Evolutionary conservation across 2,113 vertebrate genomes (phyloP).

Genomic region (Platichthys flesus): DNA sequence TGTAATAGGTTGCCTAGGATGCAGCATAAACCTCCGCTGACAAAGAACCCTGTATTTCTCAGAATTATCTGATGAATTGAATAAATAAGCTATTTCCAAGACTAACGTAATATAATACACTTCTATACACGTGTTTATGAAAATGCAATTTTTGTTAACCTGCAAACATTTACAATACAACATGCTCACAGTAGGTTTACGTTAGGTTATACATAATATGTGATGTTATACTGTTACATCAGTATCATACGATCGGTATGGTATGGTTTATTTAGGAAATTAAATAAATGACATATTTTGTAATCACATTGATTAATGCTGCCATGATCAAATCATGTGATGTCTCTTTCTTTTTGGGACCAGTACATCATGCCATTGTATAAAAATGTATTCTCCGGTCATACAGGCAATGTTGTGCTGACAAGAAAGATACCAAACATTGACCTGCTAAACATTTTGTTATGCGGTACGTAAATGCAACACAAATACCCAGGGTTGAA

Average conservation of each 20-base stretch:
- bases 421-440: too few relatives aligned
- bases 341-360: too few relatives aligned
- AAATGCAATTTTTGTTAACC: too few relatives aligned
- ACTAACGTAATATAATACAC: constrained; percentile 24
- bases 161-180: constrained; percentile 11
- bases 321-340: too few relatives aligned
- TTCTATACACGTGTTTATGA: neutral
- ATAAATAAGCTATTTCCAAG: constrained; percentile 38
- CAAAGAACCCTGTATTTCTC: constrained; percentile 41
- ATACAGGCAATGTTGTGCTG: too few relatives aligned
- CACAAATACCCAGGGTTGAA: too few relatives aligned
- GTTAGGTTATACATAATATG: neutral
- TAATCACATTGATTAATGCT: neutral
- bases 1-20: constrained; percentile 19
- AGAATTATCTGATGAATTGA: constrained; percentile 41
- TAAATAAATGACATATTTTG: neutral
- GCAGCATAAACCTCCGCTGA: constrained; percentile 17
- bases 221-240: neutral
- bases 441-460: too few relatives aligned
- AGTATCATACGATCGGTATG: neutral
- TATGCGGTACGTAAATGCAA: too few relatives aligned
- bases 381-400: too few relatives aligned
- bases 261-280: neutral
- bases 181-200: neutral
- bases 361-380: too few relatives aligned